These are phyloP conservation scores for Rotaria macrura DNA, from an alignment of 2,888 invertebrate genomes.

Conservation along the genomic window DNA sequence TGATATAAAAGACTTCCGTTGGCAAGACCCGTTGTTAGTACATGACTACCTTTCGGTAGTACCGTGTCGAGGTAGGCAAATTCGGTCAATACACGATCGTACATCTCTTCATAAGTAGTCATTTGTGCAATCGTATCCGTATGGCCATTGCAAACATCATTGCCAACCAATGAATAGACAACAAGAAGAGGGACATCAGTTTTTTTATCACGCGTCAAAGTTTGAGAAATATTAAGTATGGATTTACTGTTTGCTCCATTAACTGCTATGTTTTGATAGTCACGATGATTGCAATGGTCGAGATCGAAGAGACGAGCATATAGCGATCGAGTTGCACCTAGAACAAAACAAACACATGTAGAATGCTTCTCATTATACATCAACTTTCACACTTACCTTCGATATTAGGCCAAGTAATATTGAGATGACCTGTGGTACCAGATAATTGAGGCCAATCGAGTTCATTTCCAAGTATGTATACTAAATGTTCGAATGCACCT, in stretches of 20 bases:
- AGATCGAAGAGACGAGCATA: no score
- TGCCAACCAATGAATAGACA: conserved; percentile 52
- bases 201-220: conserved; percentile 43
- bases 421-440: conserved; percentile 47
- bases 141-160: conserved; percentile 53
- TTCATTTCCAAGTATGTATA: conserved; percentile 51
- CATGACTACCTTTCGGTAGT: conserved; percentile 51
- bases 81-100: conserved; percentile 40
- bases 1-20: conserved; percentile 51
- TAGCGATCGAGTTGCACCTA: no score
- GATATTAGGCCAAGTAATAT: no score
- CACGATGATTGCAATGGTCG: conserved; percentile 35
- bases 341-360: no score
- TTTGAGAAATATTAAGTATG: conserved; percentile 22
- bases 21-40: conserved; percentile 52
- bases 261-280: conserved; percentile 54
- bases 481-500: conserved; percentile 46
- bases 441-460: conserved; percentile 54
- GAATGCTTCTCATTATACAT: no score
- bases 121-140: conserved; percentile 50
- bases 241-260: conserved; percentile 45
- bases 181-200: conserved; percentile 51
- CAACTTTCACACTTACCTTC: no score
- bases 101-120: conserved; percentile 49
- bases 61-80: conserved; percentile 42